phyloP scores from a whole-genome alignment of 1,140 invertebrate species.

The Goniozus legneri region DNA sequence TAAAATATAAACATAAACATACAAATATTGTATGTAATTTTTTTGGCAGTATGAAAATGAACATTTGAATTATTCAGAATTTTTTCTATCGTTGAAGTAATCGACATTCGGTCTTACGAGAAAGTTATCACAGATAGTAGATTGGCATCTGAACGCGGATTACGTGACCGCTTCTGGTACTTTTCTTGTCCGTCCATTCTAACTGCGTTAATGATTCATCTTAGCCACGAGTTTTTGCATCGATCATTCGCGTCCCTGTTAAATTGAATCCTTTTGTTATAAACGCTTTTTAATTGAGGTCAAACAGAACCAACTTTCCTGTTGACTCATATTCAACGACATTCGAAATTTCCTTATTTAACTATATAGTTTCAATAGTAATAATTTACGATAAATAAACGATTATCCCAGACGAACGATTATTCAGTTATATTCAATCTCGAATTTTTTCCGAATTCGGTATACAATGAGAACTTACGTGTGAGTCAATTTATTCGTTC shows the following conservation, averaged over 20 bases:
- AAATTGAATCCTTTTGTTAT: no score
- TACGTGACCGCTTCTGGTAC: conserved; percentile 46
- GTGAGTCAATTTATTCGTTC: no score
- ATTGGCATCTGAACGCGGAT: conserved; percentile 55
- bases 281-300: neutral
- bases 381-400: no score
- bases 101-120: conserved; percentile 40
- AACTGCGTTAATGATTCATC: neutral
- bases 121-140: conserved; percentile 55
- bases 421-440: no score
- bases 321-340: neutral
- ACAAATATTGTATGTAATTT: no score
- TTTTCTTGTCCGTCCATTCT: conserved; percentile 41
- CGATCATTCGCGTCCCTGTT: no score
- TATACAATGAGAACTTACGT: no score
- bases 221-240: no score
- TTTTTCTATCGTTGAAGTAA: neutral
- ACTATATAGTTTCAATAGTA: no score
- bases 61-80: neutral
- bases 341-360: no score
- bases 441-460: no score
- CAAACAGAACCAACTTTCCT: neutral
- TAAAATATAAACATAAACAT: neutral
- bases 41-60: neutral
- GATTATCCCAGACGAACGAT: no score